Base-by-base conservation (phyloP, 2,888 invertebrate species). In the Macrosiphum euphorbiae region DNA sequence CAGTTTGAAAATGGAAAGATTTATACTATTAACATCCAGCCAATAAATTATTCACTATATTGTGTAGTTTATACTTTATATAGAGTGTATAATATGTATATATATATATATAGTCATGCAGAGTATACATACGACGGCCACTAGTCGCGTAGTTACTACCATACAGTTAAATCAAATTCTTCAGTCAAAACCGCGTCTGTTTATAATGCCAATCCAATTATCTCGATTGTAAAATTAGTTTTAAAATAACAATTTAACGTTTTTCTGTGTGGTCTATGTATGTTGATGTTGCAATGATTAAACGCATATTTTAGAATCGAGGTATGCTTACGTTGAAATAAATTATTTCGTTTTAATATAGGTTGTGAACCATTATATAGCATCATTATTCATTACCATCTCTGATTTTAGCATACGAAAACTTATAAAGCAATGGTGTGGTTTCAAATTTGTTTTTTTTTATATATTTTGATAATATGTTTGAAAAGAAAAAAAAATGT, bases 1-100 rank as follows among this genome's bases (percentile, higher is more conserved):
- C 50, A n/a, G 86, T 91, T 41, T 91, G 91, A 91, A 85, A 58
- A 44, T 44, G 91, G 35, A 24, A 55, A 20, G 8, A 85, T 85
- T 85, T 84, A 84, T 85, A 85, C 58, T 91, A 78, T 78, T 85
- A 41, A 84, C 52, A 41, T 90, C 26, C 3, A 1, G 4, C n/a
- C 55, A n/a, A 58, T 91, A 85, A 91, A 91, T 85, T 85, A 85
- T 85, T 55, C 28, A 85, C 55, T 5, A 10, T 47, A 85, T 44
- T 85, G 26, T 44, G 28, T 58, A 58, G 44, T 28, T 88, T 78
- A 90, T 52, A 24, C 28, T 28, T 88, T 78, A 90, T 52, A 24
- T 44, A n/a, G 35, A 78, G 20, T 20, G 78, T 41, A 20, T 78
- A 78, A 20, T 78, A 35, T 7, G 7, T 44, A 10, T 47, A 47